Evolutionary conservation across 2,113 vertebrate genomes (phyloP), one percentile per base, ranked within the genome.

Genomic region (Coregonus clupeaformis): DNA sequence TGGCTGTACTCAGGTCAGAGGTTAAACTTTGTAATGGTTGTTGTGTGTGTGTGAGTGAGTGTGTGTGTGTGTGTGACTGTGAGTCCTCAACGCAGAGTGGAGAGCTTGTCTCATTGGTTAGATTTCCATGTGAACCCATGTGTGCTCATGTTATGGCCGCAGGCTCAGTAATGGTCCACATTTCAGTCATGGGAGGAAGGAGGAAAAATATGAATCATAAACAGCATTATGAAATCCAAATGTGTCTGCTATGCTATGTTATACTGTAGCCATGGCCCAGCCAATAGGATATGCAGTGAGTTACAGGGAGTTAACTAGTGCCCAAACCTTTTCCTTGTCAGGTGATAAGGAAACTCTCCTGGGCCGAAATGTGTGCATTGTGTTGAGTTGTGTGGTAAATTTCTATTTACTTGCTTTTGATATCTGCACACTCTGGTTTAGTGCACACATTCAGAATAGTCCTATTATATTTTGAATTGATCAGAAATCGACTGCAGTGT

Each of bases 101-200:
- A 49, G 29, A 75, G 72, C 11, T 66, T 63, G 45, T 29, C 16
- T 75, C 67, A 77, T 81, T 69, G 73, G 75, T 72, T 65, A 6
- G 60, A 65, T 59, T 71, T 12, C 24, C n/a, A 59, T 73, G 60
- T 84, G 71, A 77, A 81, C 64, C 77, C 69, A 80, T 89, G 73
- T 81, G 72, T 78, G 45, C 55, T 79, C 45, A 11, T 85, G 20
- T 36, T 70, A 59, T 77, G 47, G 81, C 86, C 84, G 25, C 77
- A 76, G 81, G 71, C 75, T 68, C 30, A 22, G 74, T 62, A 72
- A n/a, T 81, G 77, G 68, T 87, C 80, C 63, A 79, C 69, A 77
- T 80, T 85, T 72, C 24, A 69, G 42, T 59, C 20, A 64, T 57
- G 11, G 27, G 47, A 74, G 63, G 36, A 62, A 71, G 27, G 4